Evolutionary conservation across 2,888 invertebrate genomes (phyloP), one percentile per base, ranked within the genome.

Genomic region (Cremastinae sp.): DNA sequence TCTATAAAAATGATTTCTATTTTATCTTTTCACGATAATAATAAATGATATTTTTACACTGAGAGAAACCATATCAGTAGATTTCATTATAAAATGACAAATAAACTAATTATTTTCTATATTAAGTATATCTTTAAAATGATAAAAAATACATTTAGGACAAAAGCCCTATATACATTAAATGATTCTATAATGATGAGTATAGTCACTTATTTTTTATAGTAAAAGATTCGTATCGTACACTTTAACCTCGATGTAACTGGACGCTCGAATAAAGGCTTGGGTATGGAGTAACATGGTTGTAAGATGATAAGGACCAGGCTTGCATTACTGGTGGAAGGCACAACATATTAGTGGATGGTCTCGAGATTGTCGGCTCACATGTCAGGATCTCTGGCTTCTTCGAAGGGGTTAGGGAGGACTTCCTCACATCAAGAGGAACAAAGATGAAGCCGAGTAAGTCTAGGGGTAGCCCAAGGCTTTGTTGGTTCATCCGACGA

Each of bases 401-500:
- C 65, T 59, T 72, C 38, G 51, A 72, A 51, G 34, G 47, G 28
- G 28, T 5, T 28, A 2, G 2, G 28, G 5, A 28, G 28, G 5
- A 28, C 2, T 28, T 28, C 5, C 28, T n/a, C 28, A 34, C 49
- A 53, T 18, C 62, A 54, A 28, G 22, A 49, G 56, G 22, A 59
- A 58, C 65, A 36, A 59, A 45, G 36, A 66, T 41, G 54, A 53
- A 20, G 22, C 22, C 9, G 41, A 16, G 43, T 38, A 59, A 66
- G 59, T 66, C 66, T 51, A 22, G n/a, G 53, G 36, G 34, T 61
- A 49, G 68, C 68, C 68, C 36, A 61, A 22, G 66, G 73, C 73
- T 73, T 73, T 73, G 73, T 73, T 73, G 66, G 73, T 61, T 59
- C 66, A 34, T 61, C 59, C 54, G 58, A 58, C 65, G 58, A 51